phyloP scores from a whole-genome alignment of 2,888 invertebrate species.

The Alloscopus bannaensis region DNA sequence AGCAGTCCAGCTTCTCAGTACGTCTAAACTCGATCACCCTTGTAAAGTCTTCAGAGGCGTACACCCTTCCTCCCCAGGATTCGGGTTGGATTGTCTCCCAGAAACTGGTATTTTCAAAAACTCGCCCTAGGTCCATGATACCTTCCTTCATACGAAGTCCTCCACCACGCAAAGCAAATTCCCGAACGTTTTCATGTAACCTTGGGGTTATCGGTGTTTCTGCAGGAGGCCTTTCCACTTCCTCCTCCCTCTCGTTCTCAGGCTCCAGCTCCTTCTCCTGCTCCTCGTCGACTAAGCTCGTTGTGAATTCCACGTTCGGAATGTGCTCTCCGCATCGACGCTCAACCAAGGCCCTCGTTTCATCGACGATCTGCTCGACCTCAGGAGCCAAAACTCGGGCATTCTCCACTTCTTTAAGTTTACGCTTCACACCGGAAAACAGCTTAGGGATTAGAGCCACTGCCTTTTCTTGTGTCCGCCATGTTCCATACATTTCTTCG shows the following conservation, averaged over 20 bases:
- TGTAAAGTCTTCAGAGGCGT: neutral
- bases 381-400: neutral
- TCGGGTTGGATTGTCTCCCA: neutral
- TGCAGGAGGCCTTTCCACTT: neutral
- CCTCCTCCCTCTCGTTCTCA: neutral
- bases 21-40: neutral
- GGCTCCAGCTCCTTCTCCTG: constrained; percentile 9
- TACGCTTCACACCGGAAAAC: constrained; percentile 26
- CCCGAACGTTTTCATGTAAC: neutral
- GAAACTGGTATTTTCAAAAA: neutral
- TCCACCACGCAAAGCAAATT: neutral
- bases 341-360: neutral
- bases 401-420: constrained; percentile 1
- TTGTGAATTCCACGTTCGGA: neutral
- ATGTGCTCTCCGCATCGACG: neutral
- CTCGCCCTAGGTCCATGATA: neutral
- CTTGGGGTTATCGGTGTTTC: neutral
- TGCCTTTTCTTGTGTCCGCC: constrained; percentile 11
- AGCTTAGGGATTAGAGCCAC: constrained; percentile 30
- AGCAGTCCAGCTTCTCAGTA: neutral
- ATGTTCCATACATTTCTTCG: constrained; percentile 48
- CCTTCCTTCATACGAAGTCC: neutral
- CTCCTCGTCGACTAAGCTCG: neutral
- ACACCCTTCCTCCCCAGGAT: neutral
- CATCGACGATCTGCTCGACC: neutral